Evolutionary conservation across 2,888 invertebrate genomes (phyloP), one percentile per base, ranked within the genome.

Genomic region (Desoria tigrina): DNA sequence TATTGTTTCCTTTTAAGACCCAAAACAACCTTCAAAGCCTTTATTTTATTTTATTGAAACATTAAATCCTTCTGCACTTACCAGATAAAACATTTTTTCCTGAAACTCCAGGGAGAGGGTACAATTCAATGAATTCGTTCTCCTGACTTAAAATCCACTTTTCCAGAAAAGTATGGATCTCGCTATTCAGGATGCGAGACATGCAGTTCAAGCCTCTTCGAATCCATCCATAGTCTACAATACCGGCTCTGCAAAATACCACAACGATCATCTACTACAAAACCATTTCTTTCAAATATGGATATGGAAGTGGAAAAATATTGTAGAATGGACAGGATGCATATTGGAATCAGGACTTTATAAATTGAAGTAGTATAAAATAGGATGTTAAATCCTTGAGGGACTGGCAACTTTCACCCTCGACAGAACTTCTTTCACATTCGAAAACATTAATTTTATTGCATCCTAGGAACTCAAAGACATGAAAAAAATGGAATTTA

Each of bases 161-260:
- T 54, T 72, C 72, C 27, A 69, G 59, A 11, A 60, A 58, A 18
- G 66, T 50, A 42, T 58, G 65, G n/a, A 72, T 59, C 23, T 68
- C 69, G 18, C 64, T 65, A 3, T 72, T 65, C 9, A 66, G 53
- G 6, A 72, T 53, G 1, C 66, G 59, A 37, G 61, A 60, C n/a
- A 72, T 28, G 9, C 68, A 66, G 11, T 64, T 64, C 56, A 72
- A 58, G 1, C 64, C 72, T 32, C 67, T 61, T 42, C 65, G 68
- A 24, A 72, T 58, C 72, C 72, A 72, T 9, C 62, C 60, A 27
- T 51, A 21, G 32, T 70, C 64, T 11, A 69, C 32, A 23, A 21
- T 37, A 7, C 11, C n/a, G 16, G 23, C n/a, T 23, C 56, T 57
- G 55, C 32, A 24, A 21, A 45, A 45, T 18, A 7, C 21, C 7